phyloP scores from a whole-genome alignment of 2,797 vertebrate species.

The Cheirogaleus major region DNA sequence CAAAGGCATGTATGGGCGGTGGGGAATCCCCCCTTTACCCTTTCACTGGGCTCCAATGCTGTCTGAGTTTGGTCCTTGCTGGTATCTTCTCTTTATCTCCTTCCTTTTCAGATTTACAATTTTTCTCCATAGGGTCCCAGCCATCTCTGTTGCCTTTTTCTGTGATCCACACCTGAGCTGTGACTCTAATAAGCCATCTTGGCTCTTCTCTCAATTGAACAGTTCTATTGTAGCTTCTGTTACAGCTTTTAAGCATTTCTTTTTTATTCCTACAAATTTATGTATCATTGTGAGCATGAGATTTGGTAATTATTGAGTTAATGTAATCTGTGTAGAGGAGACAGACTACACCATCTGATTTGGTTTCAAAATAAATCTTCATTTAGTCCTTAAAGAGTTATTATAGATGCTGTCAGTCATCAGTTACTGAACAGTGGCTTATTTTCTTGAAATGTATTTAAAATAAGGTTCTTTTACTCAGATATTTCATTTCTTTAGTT shows the following conservation, averaged over 20 bases:
- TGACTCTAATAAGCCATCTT: no score
- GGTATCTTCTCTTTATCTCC: no score
- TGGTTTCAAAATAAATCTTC: slow-evolving; percentile 32
- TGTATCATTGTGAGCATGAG: not conserved
- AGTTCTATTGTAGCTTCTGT: not conserved
- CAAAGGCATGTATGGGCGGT: no score
- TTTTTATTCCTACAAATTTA: not conserved
- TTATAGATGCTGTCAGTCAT: slow-evolving; percentile 6
- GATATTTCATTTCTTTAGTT: slow-evolving; percentile 23
- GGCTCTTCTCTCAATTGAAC: not conserved
- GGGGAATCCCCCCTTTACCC: no score
- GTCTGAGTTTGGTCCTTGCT: no score
- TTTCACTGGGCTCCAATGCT: no score
- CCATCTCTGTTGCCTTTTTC: no score
- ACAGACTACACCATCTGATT: not conserved
- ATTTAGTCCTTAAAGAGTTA: not conserved
- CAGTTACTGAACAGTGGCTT: not conserved
- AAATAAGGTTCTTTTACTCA: not conserved
- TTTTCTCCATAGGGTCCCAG: no score
- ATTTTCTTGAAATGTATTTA: slow-evolving; percentile 17
- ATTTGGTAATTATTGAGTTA: not conserved
- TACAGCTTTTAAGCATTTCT: not conserved
- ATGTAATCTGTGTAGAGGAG: not conserved
- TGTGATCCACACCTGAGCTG: no score
- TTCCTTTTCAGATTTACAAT: no score